Evolutionary conservation across 2,797 vertebrate species (phyloP).

Genomic region (Loriculus beryllinus): DNA sequence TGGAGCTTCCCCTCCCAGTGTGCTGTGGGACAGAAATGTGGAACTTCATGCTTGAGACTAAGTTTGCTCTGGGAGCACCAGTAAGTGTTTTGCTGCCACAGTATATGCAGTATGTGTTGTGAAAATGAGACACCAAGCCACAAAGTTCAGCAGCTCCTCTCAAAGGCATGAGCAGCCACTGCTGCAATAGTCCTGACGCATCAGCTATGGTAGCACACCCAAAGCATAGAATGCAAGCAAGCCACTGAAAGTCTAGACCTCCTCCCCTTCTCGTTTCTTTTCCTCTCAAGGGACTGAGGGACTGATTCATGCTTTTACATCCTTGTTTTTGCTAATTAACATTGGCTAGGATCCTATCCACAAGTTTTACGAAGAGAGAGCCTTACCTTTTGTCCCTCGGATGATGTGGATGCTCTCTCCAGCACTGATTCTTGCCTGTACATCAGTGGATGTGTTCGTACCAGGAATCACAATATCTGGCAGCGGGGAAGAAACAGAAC

Average conservation of each 20-base stretch:
- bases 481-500: conserved; percentile 8
- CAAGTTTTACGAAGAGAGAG: background rate
- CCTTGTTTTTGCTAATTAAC: background rate
- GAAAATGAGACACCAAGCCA: background rate
- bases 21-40: background rate
- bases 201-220: background rate
- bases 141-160: background rate
- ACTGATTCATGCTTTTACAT: background rate
- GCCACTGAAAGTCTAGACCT: background rate
- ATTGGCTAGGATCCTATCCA: background rate
- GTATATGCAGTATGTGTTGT: background rate
- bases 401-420: conserved; percentile 98
- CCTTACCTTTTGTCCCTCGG: conserved; percentile 93
- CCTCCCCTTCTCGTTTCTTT: background rate
- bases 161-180: background rate
- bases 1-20: background rate
- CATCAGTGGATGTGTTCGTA: conserved; percentile 92
- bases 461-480: conserved; percentile 99
- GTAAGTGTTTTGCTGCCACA: background rate
- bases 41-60: background rate
- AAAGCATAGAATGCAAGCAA: background rate
- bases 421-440: conserved; percentile 93
- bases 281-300: background rate
- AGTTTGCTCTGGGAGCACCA: background rate
- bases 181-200: background rate